These are phyloP conservation scores for Acanthosepion lycidas DNA, from an alignment of 2,888 invertebrate genomes.

Conservation along the genomic window DNA sequence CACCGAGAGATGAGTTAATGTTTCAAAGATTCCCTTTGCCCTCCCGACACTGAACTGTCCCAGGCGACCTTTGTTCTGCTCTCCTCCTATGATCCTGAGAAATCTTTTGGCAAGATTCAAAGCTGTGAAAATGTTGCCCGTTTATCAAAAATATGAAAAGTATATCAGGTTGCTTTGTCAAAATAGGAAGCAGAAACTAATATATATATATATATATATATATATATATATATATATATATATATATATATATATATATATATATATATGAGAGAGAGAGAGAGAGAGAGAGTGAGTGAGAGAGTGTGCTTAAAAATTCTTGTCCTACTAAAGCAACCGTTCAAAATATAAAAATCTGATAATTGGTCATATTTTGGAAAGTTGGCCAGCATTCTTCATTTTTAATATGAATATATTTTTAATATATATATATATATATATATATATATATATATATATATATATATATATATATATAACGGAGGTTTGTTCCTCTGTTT, in stretches of 20 bases:
- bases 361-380: too few species aligned
- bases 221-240: neutral
- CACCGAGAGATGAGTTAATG: neutral
- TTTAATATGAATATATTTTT: too few species aligned
- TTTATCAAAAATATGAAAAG: conserved; percentile 12
- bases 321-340: too few species aligned
- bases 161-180: neutral
- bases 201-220: neutral
- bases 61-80: neutral
- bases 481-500: too few species aligned
- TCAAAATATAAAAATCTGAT: too few species aligned
- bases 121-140: neutral
- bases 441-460: too few species aligned
- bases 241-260: neutral
- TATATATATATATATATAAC: too few species aligned
- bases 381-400: too few species aligned
- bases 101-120: neutral
- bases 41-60: neutral
- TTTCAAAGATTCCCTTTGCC: neutral
- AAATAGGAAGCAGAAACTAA: neutral
- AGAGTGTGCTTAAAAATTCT: too few species aligned
- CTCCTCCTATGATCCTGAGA: neutral
- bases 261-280: neutral
- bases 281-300: too few species aligned
- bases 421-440: too few species aligned